A percentile compares a stretch with the other conserved stretches of the same genome.
These are phyloP conservation scores for Endotricha flammealis DNA, from an alignment of 2,888 invertebrate genomes.

Conservation along the genomic window DNA sequence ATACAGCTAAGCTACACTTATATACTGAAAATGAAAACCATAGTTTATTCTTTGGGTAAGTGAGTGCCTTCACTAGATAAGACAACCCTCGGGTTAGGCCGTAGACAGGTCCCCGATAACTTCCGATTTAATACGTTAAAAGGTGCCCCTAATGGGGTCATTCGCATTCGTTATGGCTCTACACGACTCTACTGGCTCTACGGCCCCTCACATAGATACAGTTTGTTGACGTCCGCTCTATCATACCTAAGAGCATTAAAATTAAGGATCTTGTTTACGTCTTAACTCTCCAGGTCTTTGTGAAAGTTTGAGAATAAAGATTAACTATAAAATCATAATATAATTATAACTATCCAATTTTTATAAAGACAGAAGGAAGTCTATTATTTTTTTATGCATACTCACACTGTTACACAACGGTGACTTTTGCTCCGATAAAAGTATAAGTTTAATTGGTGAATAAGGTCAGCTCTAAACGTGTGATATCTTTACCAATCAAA, in stretches of 20 bases:
- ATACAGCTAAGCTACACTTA: neutral
- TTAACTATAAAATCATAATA: too few relatives aligned
- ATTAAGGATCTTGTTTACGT: neutral
- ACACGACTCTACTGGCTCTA: slow-evolving; percentile 7
- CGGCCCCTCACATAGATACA: slow-evolving; percentile 4
- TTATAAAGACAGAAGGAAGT: too few relatives aligned
- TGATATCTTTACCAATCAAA: too few relatives aligned
- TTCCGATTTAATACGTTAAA: slow-evolving; percentile 74
- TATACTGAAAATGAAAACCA: slow-evolving; percentile 8
- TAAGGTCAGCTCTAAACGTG: too few relatives aligned
- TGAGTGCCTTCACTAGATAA: slow-evolving; percentile 62
- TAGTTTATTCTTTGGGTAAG: slow-evolving; percentile 25
- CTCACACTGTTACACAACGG: too few relatives aligned
- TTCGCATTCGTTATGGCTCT: slow-evolving; percentile 67
- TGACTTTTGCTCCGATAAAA: too few relatives aligned
- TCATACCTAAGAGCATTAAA: neutral
- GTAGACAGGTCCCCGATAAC: slow-evolving; percentile 62
- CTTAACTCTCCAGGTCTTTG: too few relatives aligned
- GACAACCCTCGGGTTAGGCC: slow-evolving; percentile 48
- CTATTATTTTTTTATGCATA: too few relatives aligned
- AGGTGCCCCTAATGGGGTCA: slow-evolving; percentile 72
- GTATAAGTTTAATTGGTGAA: too few relatives aligned
- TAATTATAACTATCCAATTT: too few relatives aligned
- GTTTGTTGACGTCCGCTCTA: slow-evolving; percentile 11
- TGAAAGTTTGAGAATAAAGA: too few relatives aligned